Percentiles rank a stretch among this genome's conserved stretches.
phyloP scores from a whole-genome alignment of 2,113 vertebrate genomes.

The Tonatia bakeri region DNA sequence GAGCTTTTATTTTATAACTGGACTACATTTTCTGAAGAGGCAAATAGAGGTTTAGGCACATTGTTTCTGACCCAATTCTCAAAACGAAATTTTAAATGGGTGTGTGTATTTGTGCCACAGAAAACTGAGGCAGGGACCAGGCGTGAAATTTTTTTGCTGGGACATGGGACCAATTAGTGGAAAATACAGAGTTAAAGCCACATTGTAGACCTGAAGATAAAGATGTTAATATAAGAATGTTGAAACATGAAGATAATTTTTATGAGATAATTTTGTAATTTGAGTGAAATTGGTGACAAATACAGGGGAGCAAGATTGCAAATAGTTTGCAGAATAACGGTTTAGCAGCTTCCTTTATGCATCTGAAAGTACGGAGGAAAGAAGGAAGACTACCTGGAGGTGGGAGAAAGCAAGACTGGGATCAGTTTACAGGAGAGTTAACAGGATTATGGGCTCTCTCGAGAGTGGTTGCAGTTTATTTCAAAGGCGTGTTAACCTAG shows the following conservation, averaged over 20 bases:
- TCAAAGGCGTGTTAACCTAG: neutral
- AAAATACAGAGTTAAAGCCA: neutral
- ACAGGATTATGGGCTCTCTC: neutral
- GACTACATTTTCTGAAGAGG: neutral
- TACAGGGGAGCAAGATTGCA: too few species aligned
- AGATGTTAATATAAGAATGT: neutral
- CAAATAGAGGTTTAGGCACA: neutral
- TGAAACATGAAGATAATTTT: neutral
- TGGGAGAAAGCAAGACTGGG: neutral
- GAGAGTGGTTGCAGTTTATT: neutral
- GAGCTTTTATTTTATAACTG: neutral
- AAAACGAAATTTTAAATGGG: neutral
- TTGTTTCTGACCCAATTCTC: neutral
- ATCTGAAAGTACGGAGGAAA: neutral
- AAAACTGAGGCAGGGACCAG: neutral
- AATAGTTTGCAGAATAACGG: neutral
- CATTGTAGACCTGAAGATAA: neutral
- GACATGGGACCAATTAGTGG: neutral
- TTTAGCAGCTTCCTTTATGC: neutral
- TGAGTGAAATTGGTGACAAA: neutral
- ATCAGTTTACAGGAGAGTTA: neutral
- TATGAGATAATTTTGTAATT: neutral
- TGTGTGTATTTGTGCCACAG: neutral
- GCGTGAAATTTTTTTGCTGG: neutral
- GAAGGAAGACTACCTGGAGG: neutral